Evolutionary conservation across 2,113 vertebrate species (phyloP).

Genomic region (Alectura lathami): DNA sequence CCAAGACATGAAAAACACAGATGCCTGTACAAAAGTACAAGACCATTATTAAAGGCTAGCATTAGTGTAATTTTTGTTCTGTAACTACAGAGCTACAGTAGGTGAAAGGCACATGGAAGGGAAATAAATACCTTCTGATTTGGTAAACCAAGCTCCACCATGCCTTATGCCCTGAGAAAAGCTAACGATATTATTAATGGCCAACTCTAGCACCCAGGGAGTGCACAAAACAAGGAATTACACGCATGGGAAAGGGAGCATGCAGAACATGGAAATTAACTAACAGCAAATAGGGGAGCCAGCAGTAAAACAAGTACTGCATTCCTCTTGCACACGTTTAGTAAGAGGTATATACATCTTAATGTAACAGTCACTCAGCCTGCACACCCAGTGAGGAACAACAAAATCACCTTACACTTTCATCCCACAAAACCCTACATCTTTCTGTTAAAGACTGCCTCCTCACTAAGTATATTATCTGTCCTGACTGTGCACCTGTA

Average conservation of each 20-base stretch:
- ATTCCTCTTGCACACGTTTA: not conserved
- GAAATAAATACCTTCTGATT: not conserved
- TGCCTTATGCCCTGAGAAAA: slow-evolving; percentile 3
- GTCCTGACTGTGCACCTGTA: not conserved
- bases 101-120: not conserved
- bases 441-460: not conserved
- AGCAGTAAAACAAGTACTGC: not conserved
- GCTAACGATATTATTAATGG: not conserved
- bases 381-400: not conserved
- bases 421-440: not conserved
- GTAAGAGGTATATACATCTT: not conserved
- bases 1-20: not conserved
- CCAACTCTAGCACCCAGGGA: not conserved
- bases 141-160: not conserved
- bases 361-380: accelerated
- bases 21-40: slow-evolving; percentile 2
- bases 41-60: not conserved
- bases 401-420: not conserved
- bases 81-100: not conserved
- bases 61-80: not conserved
- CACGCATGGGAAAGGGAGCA: not conserved
- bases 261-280: not conserved
- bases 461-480: not conserved
- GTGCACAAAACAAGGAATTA: not conserved
- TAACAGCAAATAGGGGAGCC: not conserved